Base-by-base conservation (phyloP, 2,888 invertebrate species). In the Leucoma salicis region DNA sequence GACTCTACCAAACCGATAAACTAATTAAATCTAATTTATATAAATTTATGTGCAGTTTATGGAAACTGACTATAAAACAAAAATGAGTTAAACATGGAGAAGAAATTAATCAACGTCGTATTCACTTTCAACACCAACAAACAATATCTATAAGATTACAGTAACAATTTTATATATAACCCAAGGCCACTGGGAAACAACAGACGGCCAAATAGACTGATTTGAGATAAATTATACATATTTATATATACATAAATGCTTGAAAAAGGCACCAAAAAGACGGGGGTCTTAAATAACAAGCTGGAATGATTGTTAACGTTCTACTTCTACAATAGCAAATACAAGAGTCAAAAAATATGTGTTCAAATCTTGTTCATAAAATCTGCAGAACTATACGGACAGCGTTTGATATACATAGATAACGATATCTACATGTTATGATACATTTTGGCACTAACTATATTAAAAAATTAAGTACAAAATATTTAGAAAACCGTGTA, bases 1-100 rank as follows among this genome's bases (percentile, higher is more conserved):
- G 61, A 46, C 66, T 61, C 65, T 59, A 70, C 76, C 76, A 74
- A 71, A 74, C 72, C 74, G 63, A 68, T 67, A 53, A 42, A 42
- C 37, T 58, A 61, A 57, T 57, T 62, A 6, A 51, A 59, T 42
- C 49, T 54, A 47, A 60, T 53, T 56, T 57, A 58, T 43, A 54
- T 53, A 59, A 44, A 28, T 46, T 27, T 29, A 8, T 13, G 27
- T 27, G 14, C 29, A 29, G 7, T 27, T 11, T 13, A 29, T 29
- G 2, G 5, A 14, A 29, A 29, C 29, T 13, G 11, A 29, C 29
- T 27, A 27, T 11, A 27, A n/a, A 27, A 27, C 27, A 27, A 27
- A n/a, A n/a, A 27, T 5, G 6, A 4, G 3, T 8, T 21, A 21
- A 21, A 6, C 6, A 27, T 27, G 14, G 2, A 2, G 1, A 29